Conservation (phyloP, 1,140 invertebrate genomes). For the Pomacea maculata region DNA sequence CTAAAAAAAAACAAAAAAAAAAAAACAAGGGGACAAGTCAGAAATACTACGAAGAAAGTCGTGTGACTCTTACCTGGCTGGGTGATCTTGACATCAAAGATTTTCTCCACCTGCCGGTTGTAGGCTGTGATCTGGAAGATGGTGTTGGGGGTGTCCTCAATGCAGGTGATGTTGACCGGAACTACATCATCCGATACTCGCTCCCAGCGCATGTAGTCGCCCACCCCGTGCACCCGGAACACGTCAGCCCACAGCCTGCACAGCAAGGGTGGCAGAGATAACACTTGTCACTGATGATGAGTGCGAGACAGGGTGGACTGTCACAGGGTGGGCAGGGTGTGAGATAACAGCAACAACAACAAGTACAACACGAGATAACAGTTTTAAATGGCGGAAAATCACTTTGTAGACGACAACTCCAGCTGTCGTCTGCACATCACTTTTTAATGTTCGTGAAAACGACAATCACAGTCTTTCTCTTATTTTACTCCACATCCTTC, state of each 20-base stretch:
- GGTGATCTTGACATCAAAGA: conserved; percentile 93
- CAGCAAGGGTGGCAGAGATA: neutral
- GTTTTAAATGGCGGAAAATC: too few relatives aligned
- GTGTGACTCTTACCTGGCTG: conserved; percentile 83
- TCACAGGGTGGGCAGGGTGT: too few relatives aligned
- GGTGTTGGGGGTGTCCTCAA: conserved; percentile 94
- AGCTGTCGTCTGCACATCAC: too few relatives aligned
- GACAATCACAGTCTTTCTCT: too few relatives aligned
- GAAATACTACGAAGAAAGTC: neutral
- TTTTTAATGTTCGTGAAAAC: too few relatives aligned
- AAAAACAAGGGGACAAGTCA: neutral
- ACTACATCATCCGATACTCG: conserved; percentile 97
- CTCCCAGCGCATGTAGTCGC: conserved; percentile 79
- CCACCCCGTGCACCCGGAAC: conserved; percentile 85
- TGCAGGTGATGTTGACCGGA: conserved; percentile 96
- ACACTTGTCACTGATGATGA: too few relatives aligned
- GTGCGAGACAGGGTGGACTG: too few relatives aligned
- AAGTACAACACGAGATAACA: too few relatives aligned
- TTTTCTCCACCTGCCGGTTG: conserved; percentile 98
- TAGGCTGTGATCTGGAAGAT: conserved; percentile 98
- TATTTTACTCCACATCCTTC: neutral
- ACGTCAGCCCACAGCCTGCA: conserved; percentile 95
- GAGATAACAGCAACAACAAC: too few relatives aligned
- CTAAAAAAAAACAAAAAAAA: neutral
- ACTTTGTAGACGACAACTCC: too few relatives aligned